Evolutionary conservation across 2,888 invertebrate species (phyloP), one percentile per base, ranked within the genome.

Genomic region (Drepana falcataria): DNA sequence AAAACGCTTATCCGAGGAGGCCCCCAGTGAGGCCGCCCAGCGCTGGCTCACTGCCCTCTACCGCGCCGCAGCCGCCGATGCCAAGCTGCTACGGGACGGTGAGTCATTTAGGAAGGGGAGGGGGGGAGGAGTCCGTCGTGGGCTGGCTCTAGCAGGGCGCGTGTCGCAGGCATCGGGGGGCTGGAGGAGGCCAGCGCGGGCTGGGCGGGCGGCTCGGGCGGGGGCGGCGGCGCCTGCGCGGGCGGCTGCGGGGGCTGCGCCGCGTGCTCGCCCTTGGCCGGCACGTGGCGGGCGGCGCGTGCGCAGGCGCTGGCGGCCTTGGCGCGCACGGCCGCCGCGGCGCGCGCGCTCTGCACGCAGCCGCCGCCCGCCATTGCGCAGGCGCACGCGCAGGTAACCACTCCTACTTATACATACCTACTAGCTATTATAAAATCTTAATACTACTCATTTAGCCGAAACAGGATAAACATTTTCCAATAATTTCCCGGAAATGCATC

Each of bases 341-440:
- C 96, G 67, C 92, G 93, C 62, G 94, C 95, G 57, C 91, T 96
- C 47, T 96, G 96, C 72, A 96, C 97, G 57, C 96, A 97, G 57
- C 98, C 98, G 37, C 97, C 98, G 47, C 97, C 98, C 0, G 98
- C 98, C 0, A 96, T 98, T 55, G 97, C 98, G 0, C 94, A 95
- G 2, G 76, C 79, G 0, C 77, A 79, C 55, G 97, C 97, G 0
- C 95, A 95, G 81, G 87, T 85, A 49, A 5, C 47, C 51, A 1
- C 5, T 21, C 9, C 7, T 34, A n/a, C 6, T 40, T 9, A 9
- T 37, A 3, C 37, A 3, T 37, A 34, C 35, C n/a, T 0, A 6
- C 34, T 54, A 21, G 54, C 54, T 53, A 53, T n/a, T n/a, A n/a
- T n/a, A n/a, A n/a, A n/a, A n/a, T n/a, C n/a, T n/a, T n/a, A n/a